Base-by-base conservation (phyloP, 2,113 vertebrate genomes). In the Lynx canadensis region DNA sequence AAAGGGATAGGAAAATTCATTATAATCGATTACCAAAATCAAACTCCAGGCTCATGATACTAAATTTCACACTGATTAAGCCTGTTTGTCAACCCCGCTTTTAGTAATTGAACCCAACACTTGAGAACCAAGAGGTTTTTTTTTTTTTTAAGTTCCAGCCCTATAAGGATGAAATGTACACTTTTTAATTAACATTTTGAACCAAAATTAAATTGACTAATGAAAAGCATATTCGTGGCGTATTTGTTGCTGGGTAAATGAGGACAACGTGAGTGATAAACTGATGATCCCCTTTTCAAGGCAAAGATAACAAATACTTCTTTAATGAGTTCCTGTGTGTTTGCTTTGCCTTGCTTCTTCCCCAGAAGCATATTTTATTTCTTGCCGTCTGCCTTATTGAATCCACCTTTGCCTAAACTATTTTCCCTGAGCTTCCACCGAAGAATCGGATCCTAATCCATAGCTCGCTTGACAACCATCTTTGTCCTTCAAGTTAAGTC, bases 121-220 rank as follows among this genome's bases (percentile, higher is more conserved):
- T 96, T 90, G 55, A 94, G 78, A 96, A 91, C 10, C 29, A 48
- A 87, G 50, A 52, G 16, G 63, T 21, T 21, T 79, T 80, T 89
- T 80, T 89, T 80, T 89, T 82, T 94, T 94, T 91, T 57, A 81
- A 96, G n/a, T 92, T 88, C 71, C 25, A 69, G 87, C 57, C 16
- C 93, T 95, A 65, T 55, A 95, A 94, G 80, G 97, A 89, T 63
- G 83, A 94, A 96, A 84, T 89, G 68, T 48, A 73, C 23, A 85
- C 52, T 89, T 96, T 87, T 91, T 91, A 96, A 95, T 97, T 95
- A 97, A 97, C 55, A 90, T 96, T 96, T 78, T 92, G 57, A 96
- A 82, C 55, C 23, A 71, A 95, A 97, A 97, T 94, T 95, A 92
- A 96, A 92, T 97, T 95, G 38, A 89, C 63, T 97, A 94, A 90